Evolutionary conservation across 2,888 invertebrate genomes (phyloP), one percentile per base, ranked within the genome.

Genomic region (Caenorhabditis sinica): DNA sequence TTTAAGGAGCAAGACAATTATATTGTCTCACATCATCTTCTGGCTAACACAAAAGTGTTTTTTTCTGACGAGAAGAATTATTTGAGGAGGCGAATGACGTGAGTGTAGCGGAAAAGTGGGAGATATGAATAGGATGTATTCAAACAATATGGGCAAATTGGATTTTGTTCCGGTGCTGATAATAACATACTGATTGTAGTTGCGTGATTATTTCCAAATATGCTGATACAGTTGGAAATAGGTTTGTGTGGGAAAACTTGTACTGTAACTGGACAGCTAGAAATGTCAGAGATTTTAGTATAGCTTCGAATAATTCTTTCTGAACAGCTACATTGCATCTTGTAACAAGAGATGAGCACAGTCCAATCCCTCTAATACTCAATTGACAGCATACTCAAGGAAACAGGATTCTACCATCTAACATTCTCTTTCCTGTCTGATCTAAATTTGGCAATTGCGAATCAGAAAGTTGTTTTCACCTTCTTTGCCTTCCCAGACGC

Each of bases 11-110:
- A 25, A 75, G 36, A 30, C 72, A 73, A 36, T 51, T 45, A 63
- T 61, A 63, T 69, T 69, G 69, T 56, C 40, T 28, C 69, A 69
- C 69, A 69, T 69, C 69, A 69, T 69, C 17, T 51, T 69, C 36
- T 56, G 30, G 51, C 25, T 25, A 40, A 69, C 56, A 40, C 65
- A 40, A 69, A 69, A 65, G 51, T 43, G 33, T 69, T 53, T 69
- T 40, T 40, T 40, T 69, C 68, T 69, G 68, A 51, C 68, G 8
- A 53, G 53, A 69, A 20, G 17, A 53, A 30, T 15, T 36, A 36
- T 49, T 49, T 36, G 56, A 40, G 51, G 56, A 53, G 69, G 69
- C 69, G 51, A 69, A 56, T 69, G 69, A 69, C 69, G 69, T 69
- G 69, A 53, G 20, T 68, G 23, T 15, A 25, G 15, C 25, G 25